Conservation (phyloP, 2,113 vertebrate genomes). For the Myotis brandtii region DNA sequence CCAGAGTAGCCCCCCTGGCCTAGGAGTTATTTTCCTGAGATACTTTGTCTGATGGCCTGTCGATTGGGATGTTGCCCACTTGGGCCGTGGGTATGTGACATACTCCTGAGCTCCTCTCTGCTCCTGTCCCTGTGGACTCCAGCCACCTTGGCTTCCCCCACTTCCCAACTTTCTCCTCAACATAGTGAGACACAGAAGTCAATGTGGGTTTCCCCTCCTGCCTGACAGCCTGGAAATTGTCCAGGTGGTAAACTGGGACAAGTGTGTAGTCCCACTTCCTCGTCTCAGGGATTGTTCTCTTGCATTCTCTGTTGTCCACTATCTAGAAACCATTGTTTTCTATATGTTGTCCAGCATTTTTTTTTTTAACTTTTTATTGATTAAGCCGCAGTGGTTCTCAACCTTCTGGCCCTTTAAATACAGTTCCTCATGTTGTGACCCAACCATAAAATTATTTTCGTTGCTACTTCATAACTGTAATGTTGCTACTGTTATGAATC, state of each 20-base stretch:
- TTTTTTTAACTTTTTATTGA: neutral
- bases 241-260: too few relatives aligned
- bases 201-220: neutral
- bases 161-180: neutral
- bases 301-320: neutral
- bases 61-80: neutral
- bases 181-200: neutral
- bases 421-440: too few relatives aligned
- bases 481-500: too few relatives aligned
- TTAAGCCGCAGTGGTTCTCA: too few relatives aligned
- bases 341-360: neutral
- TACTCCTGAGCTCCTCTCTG: neutral
- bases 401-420: too few relatives aligned
- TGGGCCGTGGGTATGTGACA: neutral
- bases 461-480: too few relatives aligned
- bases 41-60: neutral
- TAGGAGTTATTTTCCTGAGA: neutral
- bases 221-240: neutral
- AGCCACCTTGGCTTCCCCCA: neutral
- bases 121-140: neutral
- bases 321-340: neutral
- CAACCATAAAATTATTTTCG: too few relatives aligned
- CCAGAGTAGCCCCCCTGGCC: neutral
- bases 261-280: neutral
- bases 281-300: neutral